Base-by-base conservation (phyloP, 2,113 vertebrate species). In the Grantiella picta region DNA sequence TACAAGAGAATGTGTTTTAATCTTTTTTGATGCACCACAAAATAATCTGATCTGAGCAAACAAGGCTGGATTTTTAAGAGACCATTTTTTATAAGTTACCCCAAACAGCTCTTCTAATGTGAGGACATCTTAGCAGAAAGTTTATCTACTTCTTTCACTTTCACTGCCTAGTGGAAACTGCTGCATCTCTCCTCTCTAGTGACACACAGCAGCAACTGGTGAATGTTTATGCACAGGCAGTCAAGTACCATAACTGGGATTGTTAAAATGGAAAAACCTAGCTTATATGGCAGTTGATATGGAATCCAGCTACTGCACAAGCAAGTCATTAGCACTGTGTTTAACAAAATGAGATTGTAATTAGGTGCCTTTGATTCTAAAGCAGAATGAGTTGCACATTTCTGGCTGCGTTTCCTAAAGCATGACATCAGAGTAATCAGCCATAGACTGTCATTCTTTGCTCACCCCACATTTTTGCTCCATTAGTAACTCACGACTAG, bases 281-380 rank as follows among this genome's bases (percentile, higher is more conserved):
- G 27, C 35, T 90, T 91, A 63, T 65, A 65, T 68, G 54, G 35
- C 35, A 78, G 68, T 53, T 68, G 69, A 86, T 78, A 88, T 33
- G 82, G 36, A 47, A 94, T 83, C 76, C 85, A 94, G 89, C 92
- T 95, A 95, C 92, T 81, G 86, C 89, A 94, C 83, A 83, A 93
- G 71, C 82, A 90, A 90, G 85, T 90, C 92, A 90, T 95, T 92
- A 96, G 79, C 28, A 11, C 76, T 71, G 38, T 92, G 83, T 82
- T 94, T 88, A 86, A 75, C 64, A 93, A 96, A 96, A 93, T 88
- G 63, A 93, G 90, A 84, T 88, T 96, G 92, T 95, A 96, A 97
- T 97, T 94, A 90, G 68, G 21, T 75, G 85, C 44, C 82, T 96
- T 90, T 92, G 68, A 80, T 88, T 89, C 92, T 93, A 54, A 79